Evolutionary conservation across 2,113 vertebrate species (phyloP).

Genomic region (Gyps fulvus): DNA sequence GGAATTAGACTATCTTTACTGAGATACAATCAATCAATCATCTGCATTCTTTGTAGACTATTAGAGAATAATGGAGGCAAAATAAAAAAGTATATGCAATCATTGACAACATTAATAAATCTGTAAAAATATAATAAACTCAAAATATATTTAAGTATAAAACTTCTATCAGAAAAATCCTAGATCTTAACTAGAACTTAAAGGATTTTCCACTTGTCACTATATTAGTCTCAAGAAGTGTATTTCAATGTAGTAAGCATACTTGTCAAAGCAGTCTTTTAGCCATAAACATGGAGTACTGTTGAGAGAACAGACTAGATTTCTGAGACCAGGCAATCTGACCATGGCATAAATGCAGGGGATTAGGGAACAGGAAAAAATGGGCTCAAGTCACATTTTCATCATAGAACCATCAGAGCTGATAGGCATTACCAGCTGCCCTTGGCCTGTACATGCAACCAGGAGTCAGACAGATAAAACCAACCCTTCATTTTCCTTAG

Average conservation of each 20-base stretch:
- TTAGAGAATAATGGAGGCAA: background rate
- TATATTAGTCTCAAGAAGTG: background rate
- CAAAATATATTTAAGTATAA: background rate
- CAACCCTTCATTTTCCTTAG: background rate
- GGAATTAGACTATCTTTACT: background rate
- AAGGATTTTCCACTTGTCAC: background rate
- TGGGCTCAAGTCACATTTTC: background rate
- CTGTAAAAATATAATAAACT: background rate
- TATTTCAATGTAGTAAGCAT: background rate
- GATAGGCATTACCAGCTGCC: background rate
- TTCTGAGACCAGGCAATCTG: background rate
- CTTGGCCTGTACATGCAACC: background rate
- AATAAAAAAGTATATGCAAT: background rate
- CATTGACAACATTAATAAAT: background rate
- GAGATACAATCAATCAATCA: background rate
- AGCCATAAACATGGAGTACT: background rate
- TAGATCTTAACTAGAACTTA: background rate
- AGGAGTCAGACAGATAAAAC: background rate
- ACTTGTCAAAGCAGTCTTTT: background rate
- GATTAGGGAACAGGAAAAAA: background rate
- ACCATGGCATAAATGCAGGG: background rate
- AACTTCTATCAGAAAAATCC: background rate
- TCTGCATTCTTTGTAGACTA: background rate
- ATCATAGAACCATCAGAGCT: background rate
- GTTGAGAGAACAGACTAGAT: background rate